Percentiles rank a stretch among this genome's conserved stretches.
Conservation (phyloP, 2,113 vertebrate genomes). For the Capra hircus region DNA sequence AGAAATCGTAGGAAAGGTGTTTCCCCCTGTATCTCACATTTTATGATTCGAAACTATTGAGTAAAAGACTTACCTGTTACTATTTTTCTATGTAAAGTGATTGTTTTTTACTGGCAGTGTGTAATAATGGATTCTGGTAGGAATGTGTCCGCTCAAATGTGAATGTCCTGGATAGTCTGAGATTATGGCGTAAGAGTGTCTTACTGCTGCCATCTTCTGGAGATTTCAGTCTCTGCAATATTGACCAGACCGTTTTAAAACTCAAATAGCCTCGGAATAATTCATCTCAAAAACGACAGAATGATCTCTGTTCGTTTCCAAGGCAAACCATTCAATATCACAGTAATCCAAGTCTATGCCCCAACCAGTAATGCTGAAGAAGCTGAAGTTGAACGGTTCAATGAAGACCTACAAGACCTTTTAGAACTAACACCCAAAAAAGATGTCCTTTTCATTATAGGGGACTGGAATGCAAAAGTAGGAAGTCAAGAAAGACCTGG, state of each 20-base stretch:
- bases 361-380: too few species aligned
- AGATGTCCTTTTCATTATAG: too few species aligned
- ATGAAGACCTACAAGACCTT: too few species aligned
- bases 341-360: too few species aligned
- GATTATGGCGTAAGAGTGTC: neutral
- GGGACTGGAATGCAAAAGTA: too few species aligned
- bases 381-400: too few species aligned
- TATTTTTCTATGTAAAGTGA: neutral
- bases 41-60: neutral
- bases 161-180: neutral
- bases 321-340: too few species aligned
- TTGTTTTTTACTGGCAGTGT: neutral
- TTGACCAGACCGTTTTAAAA: neutral
- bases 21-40: neutral
- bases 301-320: too few species aligned
- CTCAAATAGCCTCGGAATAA: neutral
- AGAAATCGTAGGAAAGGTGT: neutral
- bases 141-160: fast-evolving
- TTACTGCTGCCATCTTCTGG: slow-evolving; percentile 54
- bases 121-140: neutral
- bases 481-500: too few species aligned
- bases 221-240: neutral
- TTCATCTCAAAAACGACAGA: neutral
- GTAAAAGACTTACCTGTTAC: neutral
- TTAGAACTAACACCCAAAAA: too few species aligned